Base-by-base conservation (phyloP, 2,113 vertebrate species). In the Coracopsis vasa region DNA sequence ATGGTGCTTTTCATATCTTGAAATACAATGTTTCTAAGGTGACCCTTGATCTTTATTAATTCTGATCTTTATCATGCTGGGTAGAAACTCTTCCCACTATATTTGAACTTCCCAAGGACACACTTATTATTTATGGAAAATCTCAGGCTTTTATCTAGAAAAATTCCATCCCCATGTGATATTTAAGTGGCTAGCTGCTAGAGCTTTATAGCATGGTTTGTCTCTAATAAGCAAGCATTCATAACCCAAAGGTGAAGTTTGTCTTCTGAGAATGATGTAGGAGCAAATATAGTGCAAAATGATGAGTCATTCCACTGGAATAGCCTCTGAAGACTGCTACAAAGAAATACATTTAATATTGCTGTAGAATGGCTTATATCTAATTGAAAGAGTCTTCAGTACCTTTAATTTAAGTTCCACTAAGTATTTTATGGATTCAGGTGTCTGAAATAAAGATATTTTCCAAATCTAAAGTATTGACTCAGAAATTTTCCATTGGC, bases 221-320 rank as follows among this genome's bases (percentile, higher is more conserved):
- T 54, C 60, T 84, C 41, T 91, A 84, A 87, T 70, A 94, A 94
- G 56, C 58, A 84, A 95, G 41, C 21, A 45, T 95, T 95, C 93
- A 88, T 90, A 80, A 90, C 66, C 50, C 83, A 85, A 47, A 96
- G 54, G 86, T 88, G 51, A 20, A 72, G 67, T 72, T 96, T 94
- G 48, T 90, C 91, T 97, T 95, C 72, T 93, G 84, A 92, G 81
- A 94, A 88, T 66, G 65, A 74, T 86, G 11, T 48, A 75, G 33
- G 33, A 71, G 13, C n/a, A 93, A 60, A 62, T 56, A 86, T 28
- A 77, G 58, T 45, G 35, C n/a, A 24, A 80, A 80, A 66, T 51
- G 48, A 85, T 94, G 80, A 96, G 48, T 83, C 77, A 39, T 69
- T 94, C 54, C 51, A 39, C 54, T 92, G 37, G 33, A 94, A 95